A percentile compares a stretch with the other conserved stretches of the same genome.
These are phyloP conservation scores for Ormia ochracea DNA, from an alignment of 2,888 invertebrate species.

Conservation along the genomic window DNA sequence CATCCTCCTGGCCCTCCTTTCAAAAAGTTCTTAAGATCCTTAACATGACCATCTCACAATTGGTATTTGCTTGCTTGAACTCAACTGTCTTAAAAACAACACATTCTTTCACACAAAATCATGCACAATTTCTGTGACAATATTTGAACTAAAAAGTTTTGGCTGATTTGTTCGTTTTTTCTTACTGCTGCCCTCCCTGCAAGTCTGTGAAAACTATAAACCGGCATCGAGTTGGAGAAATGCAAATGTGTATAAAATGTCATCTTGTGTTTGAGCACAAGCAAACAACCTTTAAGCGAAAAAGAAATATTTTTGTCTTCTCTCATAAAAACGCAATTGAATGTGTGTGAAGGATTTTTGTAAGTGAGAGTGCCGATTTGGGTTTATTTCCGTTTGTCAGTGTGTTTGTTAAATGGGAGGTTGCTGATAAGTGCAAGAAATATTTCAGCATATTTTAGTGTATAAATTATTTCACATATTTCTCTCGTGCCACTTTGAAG, in stretches of 20 bases:
- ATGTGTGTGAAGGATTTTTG: background rate
- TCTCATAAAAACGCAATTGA: background rate
- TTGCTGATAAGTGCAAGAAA: background rate
- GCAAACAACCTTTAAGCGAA: slow-evolving; percentile 1
- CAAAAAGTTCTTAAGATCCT: too few species aligned
- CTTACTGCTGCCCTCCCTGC: too few species aligned
- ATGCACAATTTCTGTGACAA: too few species aligned
- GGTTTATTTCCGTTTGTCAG: background rate
- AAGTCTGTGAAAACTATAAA: background rate
- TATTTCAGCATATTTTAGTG: too few species aligned
- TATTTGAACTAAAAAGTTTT: too few species aligned
- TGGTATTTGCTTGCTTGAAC: too few species aligned
- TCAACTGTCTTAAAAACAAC: too few species aligned
- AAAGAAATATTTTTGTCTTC: background rate
- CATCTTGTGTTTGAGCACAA: background rate
- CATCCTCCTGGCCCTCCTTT: too few species aligned
- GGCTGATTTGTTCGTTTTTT: too few species aligned
- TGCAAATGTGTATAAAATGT: slow-evolving; percentile 1
- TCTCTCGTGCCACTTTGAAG: background rate
- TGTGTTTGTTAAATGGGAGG: background rate
- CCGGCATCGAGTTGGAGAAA: background rate
- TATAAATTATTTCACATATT: too few species aligned
- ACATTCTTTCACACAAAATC: too few species aligned
- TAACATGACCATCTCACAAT: too few species aligned
- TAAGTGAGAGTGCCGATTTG: background rate